Conservation (phyloP, 37 sponge, comb jelly and placozoan species). For the Eunapius fragilis region DNA sequence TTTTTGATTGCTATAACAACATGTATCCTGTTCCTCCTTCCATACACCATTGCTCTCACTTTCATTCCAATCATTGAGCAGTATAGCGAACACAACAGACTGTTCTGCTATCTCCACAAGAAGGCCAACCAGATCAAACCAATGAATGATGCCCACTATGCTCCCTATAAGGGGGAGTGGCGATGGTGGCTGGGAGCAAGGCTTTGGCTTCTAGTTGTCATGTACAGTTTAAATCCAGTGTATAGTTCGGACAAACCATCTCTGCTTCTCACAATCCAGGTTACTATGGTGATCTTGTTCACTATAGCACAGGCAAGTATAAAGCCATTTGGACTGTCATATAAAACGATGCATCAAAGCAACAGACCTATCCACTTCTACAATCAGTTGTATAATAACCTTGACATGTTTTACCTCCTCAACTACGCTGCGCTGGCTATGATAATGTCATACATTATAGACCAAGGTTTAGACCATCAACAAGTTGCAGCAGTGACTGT, state of each 20-base stretch:
- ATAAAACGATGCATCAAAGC: not conserved
- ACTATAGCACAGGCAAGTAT: too few relatives aligned
- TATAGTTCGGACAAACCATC: too few relatives aligned
- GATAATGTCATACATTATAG: not conserved
- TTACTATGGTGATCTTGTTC: too few relatives aligned
- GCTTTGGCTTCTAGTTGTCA: conserved; percentile 7
- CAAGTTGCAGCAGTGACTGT: too few relatives aligned
- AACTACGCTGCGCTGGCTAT: conserved; percentile 5
- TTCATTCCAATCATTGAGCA: too few relatives aligned
- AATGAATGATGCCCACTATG: conserved; percentile 37
- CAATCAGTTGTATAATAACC: not conserved
- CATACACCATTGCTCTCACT: conserved; percentile 21
- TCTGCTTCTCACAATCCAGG: too few relatives aligned
- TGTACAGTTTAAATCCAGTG: not conserved
- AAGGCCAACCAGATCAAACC: conserved; percentile 30
- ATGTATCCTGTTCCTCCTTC: conserved; percentile 14
- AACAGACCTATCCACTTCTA: too few relatives aligned
- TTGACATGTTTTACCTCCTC: conserved; percentile 34
- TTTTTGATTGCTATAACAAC: conserved; percentile 6
- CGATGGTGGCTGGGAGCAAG: conserved; percentile 37
- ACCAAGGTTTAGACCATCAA: not conserved
- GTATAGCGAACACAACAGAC: too few relatives aligned
- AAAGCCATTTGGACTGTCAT: too few relatives aligned
- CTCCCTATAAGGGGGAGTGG: conserved; percentile 45
- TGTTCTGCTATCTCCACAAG: too few relatives aligned